Evolutionary conservation across 2,113 vertebrate genomes (phyloP), one percentile per base, ranked within the genome.

Genomic region (Brachirus orientalis): DNA sequence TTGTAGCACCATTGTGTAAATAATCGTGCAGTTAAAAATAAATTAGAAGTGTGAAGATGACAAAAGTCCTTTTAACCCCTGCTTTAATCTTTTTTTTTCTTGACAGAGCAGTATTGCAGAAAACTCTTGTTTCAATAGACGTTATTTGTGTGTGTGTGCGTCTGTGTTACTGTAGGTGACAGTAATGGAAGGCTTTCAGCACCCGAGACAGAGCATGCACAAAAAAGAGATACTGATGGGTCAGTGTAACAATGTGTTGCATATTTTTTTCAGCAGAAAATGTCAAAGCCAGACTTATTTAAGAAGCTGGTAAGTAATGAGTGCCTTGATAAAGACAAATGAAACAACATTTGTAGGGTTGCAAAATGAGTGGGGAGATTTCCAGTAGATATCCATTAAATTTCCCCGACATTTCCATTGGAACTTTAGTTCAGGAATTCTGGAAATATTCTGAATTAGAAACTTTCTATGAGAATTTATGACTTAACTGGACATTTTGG

Each of bases 191-290:
- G 48, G 53, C 72, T 86, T 82, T 80, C 79, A 83, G 85, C 65
- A 77, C 70, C 77, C 70, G 13, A 69, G 81, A 84, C 79, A 85
- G 84, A 45, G 61, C n/a, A 28, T 28, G 28, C n/a, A n/a, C n/a
- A n/a, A n/a, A n/a, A n/a, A n/a, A n/a, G n/a, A n/a, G n/a, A 28
- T 28, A 28, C 3, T 28, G 28, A 28, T 28, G 28, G 28, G 28
- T 28, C 3, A 28, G 6, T 28, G 28, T 28, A 28, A 28, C 28
- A 28, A 28, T 63, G 37, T 56, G 7, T 35, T n/a, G 14, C 33
- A 47, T 50, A n/a, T n/a, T n/a, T n/a, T n/a, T n/a, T n/a, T n/a
- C n/a, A n/a, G n/a, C n/a, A 10, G 1, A 16, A 56, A 69, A 79
- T 74, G 52, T 59, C 47, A 56, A 48, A 62, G 48, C 9, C 44